Evolutionary conservation across 2,888 invertebrate genomes (phyloP), one percentile per base, ranked within the genome.

Genomic region (Graphium colonna): DNA sequence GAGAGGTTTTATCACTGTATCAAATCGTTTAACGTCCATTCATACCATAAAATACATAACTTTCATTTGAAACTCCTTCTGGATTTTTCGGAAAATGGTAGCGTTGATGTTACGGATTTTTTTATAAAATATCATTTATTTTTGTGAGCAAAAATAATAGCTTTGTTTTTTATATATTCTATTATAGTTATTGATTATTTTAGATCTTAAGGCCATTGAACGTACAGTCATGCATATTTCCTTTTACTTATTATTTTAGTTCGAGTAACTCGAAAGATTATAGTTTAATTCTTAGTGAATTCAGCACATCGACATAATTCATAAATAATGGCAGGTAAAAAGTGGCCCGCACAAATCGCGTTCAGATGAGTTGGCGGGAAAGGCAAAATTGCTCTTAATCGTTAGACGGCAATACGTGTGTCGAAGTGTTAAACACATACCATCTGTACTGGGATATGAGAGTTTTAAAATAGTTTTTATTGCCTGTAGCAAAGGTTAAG

Each of bases 301-400:
- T 17, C 41, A 26, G 15, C 16, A 26, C 26, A 44, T n/a, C 28
- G n/a, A 31, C 39, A 10, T 52, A 46, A 52, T 52, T 46, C 46
- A 26, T 46, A 52, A 52, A 52, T 47, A 52, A 46, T 52, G 41
- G 41, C 46, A 2, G 41, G 41, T 18, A 7, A 9, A 13, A 31
- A 41, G 45, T 40, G 10, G 40, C 31, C 13, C 50, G 42, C 36
- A 13, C 33, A 47, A 47, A 52, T 52, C 41, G 36, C 18, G 41
- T 16, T 36, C 15, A 21, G 41, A 46, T 52, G 36, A 33, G 10
- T 12, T 12, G 13, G 18, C 41, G 46, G 52, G 8, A 41, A 9
- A 36, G 17, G 44, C 18, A 21, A 41, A 26, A 52, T 52, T 15
- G 36, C 26, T 41, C 33, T 40, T 46, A 47, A 46, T 46, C 41